A percentile compares a stretch with the other conserved stretches of the same genome.
These are phyloP conservation scores for Clarias platycephalus DNA, from an alignment of 2,797 vertebrate species.

Conservation along the genomic window DNA sequence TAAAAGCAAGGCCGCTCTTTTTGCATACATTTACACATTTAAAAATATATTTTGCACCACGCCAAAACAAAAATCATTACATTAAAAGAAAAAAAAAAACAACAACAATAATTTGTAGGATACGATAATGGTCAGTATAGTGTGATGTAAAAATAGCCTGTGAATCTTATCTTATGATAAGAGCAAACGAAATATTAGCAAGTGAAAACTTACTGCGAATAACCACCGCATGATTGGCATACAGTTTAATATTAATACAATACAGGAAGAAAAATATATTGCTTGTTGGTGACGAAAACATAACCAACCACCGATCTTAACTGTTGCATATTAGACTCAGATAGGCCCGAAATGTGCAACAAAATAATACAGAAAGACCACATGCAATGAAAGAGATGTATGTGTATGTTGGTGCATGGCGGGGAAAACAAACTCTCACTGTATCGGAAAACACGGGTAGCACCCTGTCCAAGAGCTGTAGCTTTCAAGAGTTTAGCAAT, in stretches of 20 bases:
- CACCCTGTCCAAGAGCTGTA: slow-evolving; percentile 85
- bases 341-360: slow-evolving; percentile 11
- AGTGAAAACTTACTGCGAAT: slow-evolving; percentile 4
- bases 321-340: slow-evolving; percentile 9
- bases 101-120: neutral
- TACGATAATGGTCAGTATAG: neutral
- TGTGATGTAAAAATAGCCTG: neutral
- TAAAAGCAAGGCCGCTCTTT: slow-evolving; percentile 39
- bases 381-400: slow-evolving; percentile 83
- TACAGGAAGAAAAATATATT: neutral
- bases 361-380: slow-evolving; percentile 37
- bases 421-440: slow-evolving; percentile 78
- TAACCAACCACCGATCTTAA: neutral
- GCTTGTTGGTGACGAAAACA: neutral
- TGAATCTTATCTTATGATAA: neutral
- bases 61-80: neutral
- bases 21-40: slow-evolving; percentile 38
- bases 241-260: neutral
- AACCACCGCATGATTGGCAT: too few species aligned
- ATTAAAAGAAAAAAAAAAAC: neutral
- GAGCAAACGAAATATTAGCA: neutral
- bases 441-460: slow-evolving; percentile 77
- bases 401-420: slow-evolving; percentile 75
- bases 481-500: slow-evolving; percentile 90
- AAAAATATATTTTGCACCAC: neutral